Conservation (phyloP, 2,113 vertebrate species). For the Callipepla squamata region DNA sequence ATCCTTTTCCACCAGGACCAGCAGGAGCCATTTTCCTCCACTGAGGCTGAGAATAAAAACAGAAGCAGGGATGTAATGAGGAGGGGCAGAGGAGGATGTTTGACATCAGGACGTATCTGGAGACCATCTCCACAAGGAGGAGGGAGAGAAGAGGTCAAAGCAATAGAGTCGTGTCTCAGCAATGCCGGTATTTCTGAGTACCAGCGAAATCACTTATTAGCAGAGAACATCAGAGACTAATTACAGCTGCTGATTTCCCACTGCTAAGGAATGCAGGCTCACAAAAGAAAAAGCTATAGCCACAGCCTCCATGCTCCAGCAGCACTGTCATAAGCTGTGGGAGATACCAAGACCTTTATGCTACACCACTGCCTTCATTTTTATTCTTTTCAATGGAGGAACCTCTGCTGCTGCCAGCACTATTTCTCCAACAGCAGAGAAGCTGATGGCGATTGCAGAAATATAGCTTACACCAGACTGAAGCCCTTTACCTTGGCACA, state of each 20-base stretch:
- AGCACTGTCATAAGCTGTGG: background rate
- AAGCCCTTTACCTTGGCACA: background rate
- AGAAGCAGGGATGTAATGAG: background rate
- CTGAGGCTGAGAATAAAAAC: background rate
- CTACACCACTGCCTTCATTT: slow-evolving; percentile 14
- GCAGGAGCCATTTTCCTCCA: slow-evolving; percentile 43
- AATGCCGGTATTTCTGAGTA: background rate
- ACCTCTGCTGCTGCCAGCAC: background rate
- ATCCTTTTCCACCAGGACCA: slow-evolving; percentile 74
- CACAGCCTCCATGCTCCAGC: background rate
- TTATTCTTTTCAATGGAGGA: slow-evolving; percentile 16
- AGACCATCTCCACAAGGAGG: background rate
- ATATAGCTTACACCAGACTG: background rate
- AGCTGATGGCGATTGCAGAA: background rate
- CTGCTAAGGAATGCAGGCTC: slow-evolving; percentile 47
- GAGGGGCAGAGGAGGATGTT: background rate
- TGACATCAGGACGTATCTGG: background rate
- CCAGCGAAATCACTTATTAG: slow-evolving; percentile 45
- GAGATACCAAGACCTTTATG: slow-evolving; percentile 62
- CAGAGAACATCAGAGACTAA: slow-evolving; percentile 59
- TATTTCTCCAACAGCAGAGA: background rate
- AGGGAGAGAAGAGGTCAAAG: slow-evolving; percentile 28
- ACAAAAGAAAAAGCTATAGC: slow-evolving; percentile 41
- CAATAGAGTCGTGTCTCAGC: slow-evolving; percentile 1
- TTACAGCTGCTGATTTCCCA: slow-evolving; percentile 32